Conservation (phyloP, 2,797 vertebrate species). For the Darevskia nairensis region DNA sequence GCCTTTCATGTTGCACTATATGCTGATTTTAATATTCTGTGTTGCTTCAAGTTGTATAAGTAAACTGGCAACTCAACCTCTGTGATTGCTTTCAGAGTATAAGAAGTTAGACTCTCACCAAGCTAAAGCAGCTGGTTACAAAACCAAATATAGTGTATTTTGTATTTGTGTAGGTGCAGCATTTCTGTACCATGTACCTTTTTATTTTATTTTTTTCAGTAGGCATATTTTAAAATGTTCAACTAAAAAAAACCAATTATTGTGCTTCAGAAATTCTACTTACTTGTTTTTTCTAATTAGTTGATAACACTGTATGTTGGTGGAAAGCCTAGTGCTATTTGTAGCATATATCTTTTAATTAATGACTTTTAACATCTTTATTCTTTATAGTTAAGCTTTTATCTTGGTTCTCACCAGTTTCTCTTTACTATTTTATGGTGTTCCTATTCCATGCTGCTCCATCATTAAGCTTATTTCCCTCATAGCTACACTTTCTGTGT, state of each 20-base stretch:
- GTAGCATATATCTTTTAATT: background rate
- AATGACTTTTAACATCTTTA: background rate
- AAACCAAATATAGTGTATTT: conserved; percentile 38
- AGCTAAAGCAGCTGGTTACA: conserved; percentile 39
- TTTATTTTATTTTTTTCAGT: background rate
- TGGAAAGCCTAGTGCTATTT: background rate
- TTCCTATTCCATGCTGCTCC: background rate
- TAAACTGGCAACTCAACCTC: conserved; percentile 21
- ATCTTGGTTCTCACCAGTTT: background rate
- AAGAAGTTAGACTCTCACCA: conserved; percentile 53
- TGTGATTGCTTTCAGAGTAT: conserved; percentile 49
- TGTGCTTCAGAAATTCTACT: background rate
- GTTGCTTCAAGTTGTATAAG: conserved; percentile 24
- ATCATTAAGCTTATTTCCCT: background rate
- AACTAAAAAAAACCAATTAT: background rate
- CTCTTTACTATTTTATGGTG: background rate
- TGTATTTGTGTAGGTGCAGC: background rate
- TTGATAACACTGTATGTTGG: background rate
- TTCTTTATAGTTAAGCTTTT: background rate
- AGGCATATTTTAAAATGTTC: background rate
- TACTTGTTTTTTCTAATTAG: background rate
- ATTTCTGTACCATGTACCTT: conserved; percentile 1
- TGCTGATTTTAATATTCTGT: conserved; percentile 29
- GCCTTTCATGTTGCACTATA: background rate
- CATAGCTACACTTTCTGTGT: background rate